These are phyloP conservation scores for Semotilus atromaculatus DNA, from an alignment of 2,797 vertebrate species.

Conservation along the genomic window DNA sequence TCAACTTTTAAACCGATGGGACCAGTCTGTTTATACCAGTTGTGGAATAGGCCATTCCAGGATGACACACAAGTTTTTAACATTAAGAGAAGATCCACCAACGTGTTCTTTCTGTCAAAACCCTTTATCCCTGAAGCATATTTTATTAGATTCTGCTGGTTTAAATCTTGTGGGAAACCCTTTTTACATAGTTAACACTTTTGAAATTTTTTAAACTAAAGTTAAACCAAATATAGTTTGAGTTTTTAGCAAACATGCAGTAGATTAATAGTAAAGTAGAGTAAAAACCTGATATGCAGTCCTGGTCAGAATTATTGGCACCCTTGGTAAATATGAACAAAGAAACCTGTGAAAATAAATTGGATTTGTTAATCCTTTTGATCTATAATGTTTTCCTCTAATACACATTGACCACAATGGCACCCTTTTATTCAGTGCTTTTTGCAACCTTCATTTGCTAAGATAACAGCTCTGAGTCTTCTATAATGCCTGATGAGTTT, in stretches of 20 bases:
- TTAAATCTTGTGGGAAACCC: neutral
- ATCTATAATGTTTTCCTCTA: no score
- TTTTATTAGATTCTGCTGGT: neutral
- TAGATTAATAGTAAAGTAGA: no score
- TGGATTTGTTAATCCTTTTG: no score
- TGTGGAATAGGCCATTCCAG: neutral
- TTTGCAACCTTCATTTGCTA: no score
- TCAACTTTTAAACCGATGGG: neutral
- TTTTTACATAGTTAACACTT: neutral
- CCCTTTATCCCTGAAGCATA: neutral
- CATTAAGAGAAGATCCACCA: neutral
- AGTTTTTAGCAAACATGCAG: neutral
- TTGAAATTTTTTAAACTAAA: neutral
- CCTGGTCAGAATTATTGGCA: neutral
- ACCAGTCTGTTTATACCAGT: neutral
- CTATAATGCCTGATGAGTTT: neutral
- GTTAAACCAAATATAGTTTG: neutral
- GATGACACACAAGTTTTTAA: neutral
- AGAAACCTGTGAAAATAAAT: no score
- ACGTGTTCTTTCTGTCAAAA: neutral
- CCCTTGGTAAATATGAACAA: neutral
- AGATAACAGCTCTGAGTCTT: neutral
- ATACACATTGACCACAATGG: neutral
- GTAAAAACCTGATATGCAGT: neutral
- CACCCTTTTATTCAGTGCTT: no score